Conservation (phyloP, 2,113 vertebrate species). For the Anarrhichthys ocellatus region DNA sequence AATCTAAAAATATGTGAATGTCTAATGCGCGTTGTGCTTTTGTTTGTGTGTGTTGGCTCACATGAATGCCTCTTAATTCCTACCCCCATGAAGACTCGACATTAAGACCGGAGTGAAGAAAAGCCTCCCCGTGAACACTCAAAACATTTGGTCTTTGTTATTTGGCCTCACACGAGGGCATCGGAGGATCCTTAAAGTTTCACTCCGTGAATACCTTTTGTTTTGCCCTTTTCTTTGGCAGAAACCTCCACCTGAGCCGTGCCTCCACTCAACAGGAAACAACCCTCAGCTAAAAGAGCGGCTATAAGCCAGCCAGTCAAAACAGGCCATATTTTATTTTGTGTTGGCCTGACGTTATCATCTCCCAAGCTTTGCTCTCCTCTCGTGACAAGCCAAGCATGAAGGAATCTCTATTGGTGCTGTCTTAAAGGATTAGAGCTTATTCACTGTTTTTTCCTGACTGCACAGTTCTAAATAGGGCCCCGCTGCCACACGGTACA, state of each 20-base stretch:
- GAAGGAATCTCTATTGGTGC: constrained; percentile 76
- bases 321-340: constrained; percentile 77
- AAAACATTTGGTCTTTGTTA: constrained; percentile 53
- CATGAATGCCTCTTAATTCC: constrained; percentile 32
- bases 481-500: constrained; percentile 56
- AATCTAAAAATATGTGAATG: not conserved
- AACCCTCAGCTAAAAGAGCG: constrained; percentile 59
- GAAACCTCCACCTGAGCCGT: constrained; percentile 54
- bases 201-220: constrained; percentile 58
- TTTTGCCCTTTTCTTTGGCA: constrained; percentile 64
- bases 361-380: constrained; percentile 65
- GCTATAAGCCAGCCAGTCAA: constrained; percentile 72
- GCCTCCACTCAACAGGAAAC: constrained; percentile 71
- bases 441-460: constrained; percentile 71
- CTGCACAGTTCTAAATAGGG: constrained; percentile 66
- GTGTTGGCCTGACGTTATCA: constrained; percentile 68
- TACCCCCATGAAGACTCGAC: constrained; percentile 19
- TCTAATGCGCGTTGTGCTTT: not conserved
- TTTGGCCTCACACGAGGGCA: constrained; percentile 27
- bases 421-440: constrained; percentile 76
- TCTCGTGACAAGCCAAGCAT: constrained; percentile 71
- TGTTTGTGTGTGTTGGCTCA: constrained; percentile 27
- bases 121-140: constrained; percentile 22
- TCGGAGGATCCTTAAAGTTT: constrained; percentile 42
- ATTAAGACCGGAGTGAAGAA: constrained; percentile 8